Conservation (phyloP, 2,797 vertebrate species). For the Lemur catta region DNA sequence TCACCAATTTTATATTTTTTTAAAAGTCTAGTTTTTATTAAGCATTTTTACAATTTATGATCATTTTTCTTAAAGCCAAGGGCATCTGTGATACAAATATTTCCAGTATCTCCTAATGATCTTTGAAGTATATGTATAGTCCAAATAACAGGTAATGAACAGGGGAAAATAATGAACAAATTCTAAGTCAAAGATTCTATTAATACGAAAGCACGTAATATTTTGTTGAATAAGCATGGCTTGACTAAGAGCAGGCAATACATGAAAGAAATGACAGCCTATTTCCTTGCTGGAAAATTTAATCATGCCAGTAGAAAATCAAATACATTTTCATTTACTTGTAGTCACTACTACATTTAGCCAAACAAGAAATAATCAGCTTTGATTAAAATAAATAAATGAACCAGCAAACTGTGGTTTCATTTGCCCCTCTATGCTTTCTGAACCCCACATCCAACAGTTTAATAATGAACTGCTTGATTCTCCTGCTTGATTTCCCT, state of each 20-base stretch:
- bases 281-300: constrained; percentile 24
- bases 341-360: background rate
- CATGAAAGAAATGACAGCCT: constrained; percentile 18
- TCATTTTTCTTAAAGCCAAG: background rate
- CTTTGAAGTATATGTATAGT: background rate
- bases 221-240: background rate
- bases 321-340: constrained; percentile 46
- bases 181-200: background rate
- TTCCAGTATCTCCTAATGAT: background rate
- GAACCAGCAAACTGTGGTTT: background rate
- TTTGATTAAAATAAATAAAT: constrained; percentile 33
- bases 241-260: background rate
- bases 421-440: background rate
- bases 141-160: background rate
- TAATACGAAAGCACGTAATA: background rate
- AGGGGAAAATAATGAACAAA: background rate
- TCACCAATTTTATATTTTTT: background rate
- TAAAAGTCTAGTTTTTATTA: background rate
- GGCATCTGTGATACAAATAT: background rate
- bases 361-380: constrained; percentile 12
- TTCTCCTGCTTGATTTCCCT: background rate
- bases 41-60: background rate
- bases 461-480: background rate
- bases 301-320: background rate
- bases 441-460: background rate